Conservation (phyloP, 2,888 invertebrate genomes). For the Polydrusus tereticollis region DNA sequence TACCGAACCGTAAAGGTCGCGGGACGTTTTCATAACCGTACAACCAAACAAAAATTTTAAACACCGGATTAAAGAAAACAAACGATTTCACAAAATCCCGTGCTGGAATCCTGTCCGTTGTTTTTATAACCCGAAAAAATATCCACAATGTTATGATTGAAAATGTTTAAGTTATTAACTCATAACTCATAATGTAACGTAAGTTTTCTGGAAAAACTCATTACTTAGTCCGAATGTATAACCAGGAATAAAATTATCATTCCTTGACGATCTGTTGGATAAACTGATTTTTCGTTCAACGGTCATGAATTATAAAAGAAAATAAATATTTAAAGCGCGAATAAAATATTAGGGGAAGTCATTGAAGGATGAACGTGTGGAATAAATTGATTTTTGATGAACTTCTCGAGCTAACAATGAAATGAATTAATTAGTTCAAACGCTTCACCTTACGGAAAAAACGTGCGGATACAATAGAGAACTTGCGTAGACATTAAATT, state of each 20-base stretch:
- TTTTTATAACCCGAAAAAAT: constrained; percentile 4
- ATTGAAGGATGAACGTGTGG: no score
- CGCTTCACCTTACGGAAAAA: no score
- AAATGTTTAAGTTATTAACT: not conserved
- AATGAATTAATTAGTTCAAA: no score
- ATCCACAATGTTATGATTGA: constrained; percentile 5
- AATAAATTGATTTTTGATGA: no score
- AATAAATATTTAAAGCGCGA: no score
- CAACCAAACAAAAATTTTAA: constrained; percentile 2
- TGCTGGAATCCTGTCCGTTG: not conserved
- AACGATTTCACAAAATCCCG: not conserved
- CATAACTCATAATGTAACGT: not conserved
- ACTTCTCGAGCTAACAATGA: no score
- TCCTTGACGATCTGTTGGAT: not conserved
- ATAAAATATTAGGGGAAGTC: no score
- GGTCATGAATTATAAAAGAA: no score
- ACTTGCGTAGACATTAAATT: no score
- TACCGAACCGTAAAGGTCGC: not conserved
- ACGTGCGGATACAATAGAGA: no score
- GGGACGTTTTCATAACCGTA: not conserved
- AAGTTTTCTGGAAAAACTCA: not conserved
- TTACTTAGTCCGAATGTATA: not conserved
- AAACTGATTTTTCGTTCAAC: no score
- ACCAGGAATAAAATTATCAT: not conserved
- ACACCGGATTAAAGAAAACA: not conserved